Evolutionary conservation across 2,888 invertebrate species (phyloP).

Genomic region (Machimus atricapillus): DNA sequence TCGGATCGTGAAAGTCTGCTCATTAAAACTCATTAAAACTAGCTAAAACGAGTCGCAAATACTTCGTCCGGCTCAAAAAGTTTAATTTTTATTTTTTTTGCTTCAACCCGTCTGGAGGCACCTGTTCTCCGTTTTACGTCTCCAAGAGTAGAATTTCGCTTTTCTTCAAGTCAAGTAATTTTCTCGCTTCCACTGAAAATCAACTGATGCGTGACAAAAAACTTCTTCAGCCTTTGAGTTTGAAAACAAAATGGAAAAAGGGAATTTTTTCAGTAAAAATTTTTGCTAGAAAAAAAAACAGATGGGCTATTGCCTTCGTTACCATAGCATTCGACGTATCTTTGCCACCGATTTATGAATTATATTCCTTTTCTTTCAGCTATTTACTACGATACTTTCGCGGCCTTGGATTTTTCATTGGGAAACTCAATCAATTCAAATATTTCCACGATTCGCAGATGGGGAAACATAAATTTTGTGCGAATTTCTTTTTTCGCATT

Average conservation of each 20-base stretch:
- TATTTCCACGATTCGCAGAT: background rate
- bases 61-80: background rate
- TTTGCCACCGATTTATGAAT: background rate
- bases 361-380: background rate
- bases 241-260: background rate
- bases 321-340: background rate
- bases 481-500: background rate
- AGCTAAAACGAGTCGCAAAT: background rate
- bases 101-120: background rate
- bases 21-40: conserved; percentile 13
- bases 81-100: background rate
- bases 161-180: background rate
- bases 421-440: background rate
- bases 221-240: background rate
- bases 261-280: conserved; percentile 14
- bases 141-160: background rate
- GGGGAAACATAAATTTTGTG: background rate
- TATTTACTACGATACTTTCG: background rate
- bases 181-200: background rate
- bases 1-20: conserved; percentile 17
- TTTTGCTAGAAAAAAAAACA: background rate
- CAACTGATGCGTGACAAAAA: conserved; percentile 23
- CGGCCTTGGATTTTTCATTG: conserved; percentile 5
- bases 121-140: background rate
- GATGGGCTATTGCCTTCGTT: background rate